Percentiles rank a stretch among this genome's conserved stretches.
Conservation (phyloP, 1,140 invertebrate species). For the Pectinophora gossypiella region DNA sequence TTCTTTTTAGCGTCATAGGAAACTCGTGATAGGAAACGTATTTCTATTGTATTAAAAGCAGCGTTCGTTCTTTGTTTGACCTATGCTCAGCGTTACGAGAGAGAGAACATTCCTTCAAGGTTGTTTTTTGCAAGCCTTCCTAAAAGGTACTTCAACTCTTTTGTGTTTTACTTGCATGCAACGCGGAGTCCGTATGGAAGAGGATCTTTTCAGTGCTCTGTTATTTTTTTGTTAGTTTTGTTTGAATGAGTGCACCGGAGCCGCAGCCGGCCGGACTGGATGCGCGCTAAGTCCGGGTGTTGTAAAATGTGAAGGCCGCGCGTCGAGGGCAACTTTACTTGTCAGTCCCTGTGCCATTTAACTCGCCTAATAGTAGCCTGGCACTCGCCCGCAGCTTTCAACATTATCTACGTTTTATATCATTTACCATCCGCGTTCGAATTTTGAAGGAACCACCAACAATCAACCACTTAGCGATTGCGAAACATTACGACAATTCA, state of each 20-base stretch:
- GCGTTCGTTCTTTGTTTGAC: neutral
- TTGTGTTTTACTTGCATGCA: neutral
- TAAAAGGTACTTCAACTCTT: neutral
- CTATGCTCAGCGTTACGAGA: neutral
- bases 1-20: no score
- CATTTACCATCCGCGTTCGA: neutral
- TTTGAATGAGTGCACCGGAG: no score
- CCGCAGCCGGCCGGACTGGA: conserved; percentile 43
- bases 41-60: neutral
- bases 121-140: neutral
- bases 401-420: conserved; percentile 4
- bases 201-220: conserved; percentile 1
- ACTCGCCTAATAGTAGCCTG: conserved; percentile 31
- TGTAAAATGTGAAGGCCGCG: conserved; percentile 69
- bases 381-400: conserved; percentile 16
- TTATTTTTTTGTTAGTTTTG: conserved; percentile 19
- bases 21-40: neutral
- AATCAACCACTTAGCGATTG: no score
- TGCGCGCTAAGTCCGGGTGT: conserved; percentile 66
- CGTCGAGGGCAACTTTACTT: conserved; percentile 47
- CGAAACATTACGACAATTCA: no score
- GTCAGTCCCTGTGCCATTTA: conserved; percentile 65
- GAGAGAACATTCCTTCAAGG: neutral
- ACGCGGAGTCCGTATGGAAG: neutral
- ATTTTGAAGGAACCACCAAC: no score